phyloP scores from a whole-genome alignment of 2,797 vertebrate species.

The Varecia variegata region DNA sequence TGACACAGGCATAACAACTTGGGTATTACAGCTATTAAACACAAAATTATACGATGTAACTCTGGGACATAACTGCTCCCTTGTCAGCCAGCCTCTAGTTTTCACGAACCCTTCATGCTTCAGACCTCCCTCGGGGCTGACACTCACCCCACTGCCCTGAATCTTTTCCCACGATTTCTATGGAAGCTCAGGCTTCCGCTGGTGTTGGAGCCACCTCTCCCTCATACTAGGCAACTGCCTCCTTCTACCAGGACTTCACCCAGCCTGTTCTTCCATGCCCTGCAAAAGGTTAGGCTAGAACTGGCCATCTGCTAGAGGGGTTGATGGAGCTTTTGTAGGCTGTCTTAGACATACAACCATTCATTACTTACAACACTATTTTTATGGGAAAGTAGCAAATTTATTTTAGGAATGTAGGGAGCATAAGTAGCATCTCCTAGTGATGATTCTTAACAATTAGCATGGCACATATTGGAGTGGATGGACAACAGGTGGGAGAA shows the following conservation, averaged over 20 bases:
- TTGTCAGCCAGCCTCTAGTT: neutral
- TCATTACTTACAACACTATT: neutral
- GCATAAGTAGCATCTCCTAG: neutral
- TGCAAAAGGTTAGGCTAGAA: neutral
- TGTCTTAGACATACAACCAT: neutral
- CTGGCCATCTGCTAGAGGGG: neutral
- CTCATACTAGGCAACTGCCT: neutral
- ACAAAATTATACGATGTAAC: neutral
- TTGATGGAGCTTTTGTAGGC: neutral
- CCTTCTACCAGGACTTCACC: neutral
- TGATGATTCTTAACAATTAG: neutral
- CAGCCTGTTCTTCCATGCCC: neutral
- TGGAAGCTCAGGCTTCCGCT: neutral
- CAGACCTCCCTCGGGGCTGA: neutral
- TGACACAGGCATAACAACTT: neutral
- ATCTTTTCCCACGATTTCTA: neutral
- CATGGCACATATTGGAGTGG: neutral
- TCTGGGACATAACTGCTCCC: neutral
- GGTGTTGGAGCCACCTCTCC: neutral
- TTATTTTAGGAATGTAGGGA: neutral
- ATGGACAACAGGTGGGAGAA: neutral
- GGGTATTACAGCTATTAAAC: neutral
- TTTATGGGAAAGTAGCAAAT: neutral
- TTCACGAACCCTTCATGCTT: neutral
- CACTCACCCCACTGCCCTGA: neutral